Percentiles rank a stretch among this genome's conserved stretches.
These are phyloP conservation scores for Meteorus sp. DNA, from an alignment of 1,140 invertebrate genomes.

Conservation along the genomic window DNA sequence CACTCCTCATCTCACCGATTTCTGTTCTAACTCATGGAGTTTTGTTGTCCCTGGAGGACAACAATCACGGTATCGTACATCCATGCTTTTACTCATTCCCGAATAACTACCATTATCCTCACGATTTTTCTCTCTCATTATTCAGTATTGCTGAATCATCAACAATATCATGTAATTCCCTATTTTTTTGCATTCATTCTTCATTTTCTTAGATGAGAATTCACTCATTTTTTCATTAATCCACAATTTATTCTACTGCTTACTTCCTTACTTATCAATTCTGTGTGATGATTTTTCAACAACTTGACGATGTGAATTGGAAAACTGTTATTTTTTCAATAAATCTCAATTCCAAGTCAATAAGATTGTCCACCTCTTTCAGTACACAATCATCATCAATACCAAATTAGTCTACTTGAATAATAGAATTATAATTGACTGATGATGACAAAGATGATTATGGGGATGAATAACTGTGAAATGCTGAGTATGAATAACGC, in stretches of 20 bases:
- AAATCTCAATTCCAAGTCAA: too few relatives aligned
- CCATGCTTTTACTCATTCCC: not conserved
- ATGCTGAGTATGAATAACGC: too few relatives aligned
- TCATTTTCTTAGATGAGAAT: not conserved
- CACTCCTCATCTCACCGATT: not conserved
- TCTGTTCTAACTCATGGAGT: not conserved
- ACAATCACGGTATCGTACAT: not conserved
- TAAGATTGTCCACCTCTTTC: too few relatives aligned
- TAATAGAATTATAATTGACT: too few relatives aligned
- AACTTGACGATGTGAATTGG: too few relatives aligned
- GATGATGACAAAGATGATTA: not conserved
- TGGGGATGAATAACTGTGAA: not conserved
- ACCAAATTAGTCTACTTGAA: too few relatives aligned
- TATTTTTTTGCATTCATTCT: not conserved
- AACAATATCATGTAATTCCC: slow-evolving; percentile 7
- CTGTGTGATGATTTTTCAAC: too few relatives aligned
- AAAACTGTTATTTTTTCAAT: too few relatives aligned
- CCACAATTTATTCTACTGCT: too few relatives aligned
- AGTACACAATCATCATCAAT: too few relatives aligned
- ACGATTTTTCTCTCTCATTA: too few relatives aligned
- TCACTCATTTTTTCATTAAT: not conserved
- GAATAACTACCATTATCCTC: slow-evolving; percentile 6
- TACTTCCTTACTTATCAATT: too few relatives aligned
- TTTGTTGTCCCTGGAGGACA: slow-evolving; percentile 5
- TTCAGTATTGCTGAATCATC: not conserved